Conservation (phyloP, 2,113 vertebrate species). For the Phasianus colchicus region DNA sequence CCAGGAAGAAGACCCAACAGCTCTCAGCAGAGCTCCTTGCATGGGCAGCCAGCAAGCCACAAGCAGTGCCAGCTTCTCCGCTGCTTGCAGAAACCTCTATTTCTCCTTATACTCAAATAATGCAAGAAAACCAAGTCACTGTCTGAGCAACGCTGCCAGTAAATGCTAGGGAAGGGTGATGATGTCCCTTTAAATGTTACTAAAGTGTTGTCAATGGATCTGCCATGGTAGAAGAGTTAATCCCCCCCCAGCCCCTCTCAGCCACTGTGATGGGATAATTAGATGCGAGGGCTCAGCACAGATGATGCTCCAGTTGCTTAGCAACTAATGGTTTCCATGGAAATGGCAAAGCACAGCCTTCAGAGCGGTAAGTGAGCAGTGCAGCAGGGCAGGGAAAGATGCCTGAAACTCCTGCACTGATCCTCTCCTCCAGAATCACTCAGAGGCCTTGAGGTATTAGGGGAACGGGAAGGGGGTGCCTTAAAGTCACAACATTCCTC, state of each 20-base stretch:
- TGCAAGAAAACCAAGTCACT: not conserved
- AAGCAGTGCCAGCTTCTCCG: accelerated
- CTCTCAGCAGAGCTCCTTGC: not conserved
- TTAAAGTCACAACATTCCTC: slow-evolving; percentile 69
- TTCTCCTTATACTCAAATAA: not conserved
- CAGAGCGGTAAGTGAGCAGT: slow-evolving; percentile 83
- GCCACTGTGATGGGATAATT: slow-evolving; percentile 85
- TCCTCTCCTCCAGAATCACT: slow-evolving; percentile 73
- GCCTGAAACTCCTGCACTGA: slow-evolving; percentile 61
- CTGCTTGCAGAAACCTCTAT: not conserved
- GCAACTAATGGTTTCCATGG: slow-evolving; percentile 94
- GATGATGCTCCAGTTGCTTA: slow-evolving; percentile 90
- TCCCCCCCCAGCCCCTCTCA: slow-evolving; percentile 76
- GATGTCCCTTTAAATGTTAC: slow-evolving; percentile 75
- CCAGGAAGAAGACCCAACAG: not conserved
- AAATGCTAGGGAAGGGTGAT: not conserved
- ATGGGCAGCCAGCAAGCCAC: not conserved
- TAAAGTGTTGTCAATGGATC: slow-evolving; percentile 68
- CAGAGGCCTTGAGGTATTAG: slow-evolving; percentile 55
- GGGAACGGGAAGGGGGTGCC: slow-evolving; percentile 39
- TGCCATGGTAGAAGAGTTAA: slow-evolving; percentile 74
- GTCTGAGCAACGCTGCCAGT: accelerated
- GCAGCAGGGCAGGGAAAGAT: slow-evolving; percentile 77
- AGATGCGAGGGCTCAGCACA: slow-evolving; percentile 84
- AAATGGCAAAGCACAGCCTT: slow-evolving; percentile 84